These are phyloP conservation scores for Salmo trutta DNA, from an alignment of 2,797 vertebrate species.

Conservation along the genomic window DNA sequence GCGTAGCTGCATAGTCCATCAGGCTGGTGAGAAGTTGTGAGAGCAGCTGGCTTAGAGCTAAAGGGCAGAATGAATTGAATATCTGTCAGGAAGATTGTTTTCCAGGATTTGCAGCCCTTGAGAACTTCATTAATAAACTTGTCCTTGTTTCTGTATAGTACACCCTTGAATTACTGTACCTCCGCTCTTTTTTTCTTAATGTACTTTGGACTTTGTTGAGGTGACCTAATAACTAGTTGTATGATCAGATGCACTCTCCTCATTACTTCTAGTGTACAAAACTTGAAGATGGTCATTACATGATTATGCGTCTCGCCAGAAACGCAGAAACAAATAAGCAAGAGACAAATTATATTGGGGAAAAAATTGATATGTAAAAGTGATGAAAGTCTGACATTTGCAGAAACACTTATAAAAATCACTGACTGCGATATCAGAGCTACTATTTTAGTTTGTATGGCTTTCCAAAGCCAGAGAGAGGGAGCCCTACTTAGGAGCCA, in stretches of 20 bases:
- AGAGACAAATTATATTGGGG: constrained; percentile 37
- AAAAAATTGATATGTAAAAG: constrained; percentile 48
- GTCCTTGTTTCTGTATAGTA: constrained; percentile 27
- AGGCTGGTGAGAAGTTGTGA: constrained; percentile 34
- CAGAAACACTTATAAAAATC: background rate
- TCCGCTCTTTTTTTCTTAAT: constrained; percentile 8
- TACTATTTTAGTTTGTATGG: background rate
- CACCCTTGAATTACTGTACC: constrained; percentile 15
- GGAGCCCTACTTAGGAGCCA: background rate
- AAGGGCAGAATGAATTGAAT: constrained; percentile 47
- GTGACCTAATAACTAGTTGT: background rate
- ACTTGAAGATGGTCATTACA: constrained; percentile 39
- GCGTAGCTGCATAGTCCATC: constrained; percentile 9
- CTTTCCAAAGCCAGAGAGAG: too few relatives aligned
- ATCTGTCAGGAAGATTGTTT: constrained; percentile 44
- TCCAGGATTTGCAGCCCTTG: constrained; percentile 38
- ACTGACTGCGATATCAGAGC: background rate
- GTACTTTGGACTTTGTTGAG: constrained; percentile 3
- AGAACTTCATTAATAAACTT: constrained; percentile 30
- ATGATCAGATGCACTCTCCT: background rate
- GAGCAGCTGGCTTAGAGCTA: constrained; percentile 21
- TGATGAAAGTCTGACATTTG: constrained; percentile 25
- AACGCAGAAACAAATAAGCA: constrained; percentile 21
- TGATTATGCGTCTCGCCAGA: constrained; percentile 26
- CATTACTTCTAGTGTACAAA: background rate